These are phyloP conservation scores for Apis florea DNA, from an alignment of 1,140 invertebrate genomes.

Conservation along the genomic window DNA sequence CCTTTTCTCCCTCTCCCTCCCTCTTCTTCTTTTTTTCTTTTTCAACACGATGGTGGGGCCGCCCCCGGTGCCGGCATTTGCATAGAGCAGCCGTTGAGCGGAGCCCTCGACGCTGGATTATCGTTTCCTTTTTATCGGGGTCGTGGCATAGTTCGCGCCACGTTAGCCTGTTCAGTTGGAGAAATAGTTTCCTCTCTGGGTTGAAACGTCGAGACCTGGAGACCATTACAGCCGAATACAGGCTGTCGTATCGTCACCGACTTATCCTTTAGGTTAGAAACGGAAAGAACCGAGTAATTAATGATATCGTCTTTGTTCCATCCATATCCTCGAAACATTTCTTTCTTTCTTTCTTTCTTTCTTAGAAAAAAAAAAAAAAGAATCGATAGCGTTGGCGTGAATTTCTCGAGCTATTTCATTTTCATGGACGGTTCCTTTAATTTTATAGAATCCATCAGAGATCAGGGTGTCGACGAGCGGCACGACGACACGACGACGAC, in stretches of 20 bases:
- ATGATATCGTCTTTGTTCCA: neutral
- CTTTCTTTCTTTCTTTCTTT: too few species aligned
- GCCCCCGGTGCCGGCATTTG: constrained; percentile 15
- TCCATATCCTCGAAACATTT: too few species aligned
- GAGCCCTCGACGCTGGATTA: constrained; percentile 30
- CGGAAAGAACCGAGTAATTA: neutral
- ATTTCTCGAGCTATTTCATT: neutral
- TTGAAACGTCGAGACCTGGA: neutral
- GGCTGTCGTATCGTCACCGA: neutral
- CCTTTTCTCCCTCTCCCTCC: neutral
- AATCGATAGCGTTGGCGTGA: too few species aligned
- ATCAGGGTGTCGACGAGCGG: constrained; percentile 45
- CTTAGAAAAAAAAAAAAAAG: too few species aligned
- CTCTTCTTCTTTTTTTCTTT: neutral
- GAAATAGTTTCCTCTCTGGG: constrained; percentile 11
- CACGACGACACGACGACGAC: neutral
- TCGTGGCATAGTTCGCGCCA: constrained; percentile 39
- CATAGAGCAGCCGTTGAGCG: constrained; percentile 34
- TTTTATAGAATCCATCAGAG: constrained; percentile 2
- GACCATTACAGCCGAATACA: neutral
- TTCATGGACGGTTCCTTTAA: constrained; percentile 14
- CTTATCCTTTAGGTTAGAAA: neutral
- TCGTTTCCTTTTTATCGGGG: constrained; percentile 50
- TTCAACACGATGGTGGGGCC: neutral
- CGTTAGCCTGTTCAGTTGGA: constrained; percentile 29